Percentiles rank a stretch among this genome's conserved stretches.
phyloP scores from a whole-genome alignment of 2,113 vertebrate genomes.

The Phrynocephalus versicolor region DNA sequence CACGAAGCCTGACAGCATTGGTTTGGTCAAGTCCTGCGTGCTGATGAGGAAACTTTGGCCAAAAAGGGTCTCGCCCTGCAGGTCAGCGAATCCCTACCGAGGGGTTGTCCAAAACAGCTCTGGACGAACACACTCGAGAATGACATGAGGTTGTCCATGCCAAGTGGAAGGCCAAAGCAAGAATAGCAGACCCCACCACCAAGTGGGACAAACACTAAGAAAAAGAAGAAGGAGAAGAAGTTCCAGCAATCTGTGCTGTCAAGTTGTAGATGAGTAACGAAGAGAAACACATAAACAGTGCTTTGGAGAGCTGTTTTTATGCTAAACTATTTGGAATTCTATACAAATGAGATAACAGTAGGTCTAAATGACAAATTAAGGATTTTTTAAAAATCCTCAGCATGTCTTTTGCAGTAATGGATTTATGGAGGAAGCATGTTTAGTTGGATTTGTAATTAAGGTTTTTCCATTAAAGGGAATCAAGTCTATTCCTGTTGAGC shows the following conservation, averaged over 20 bases:
- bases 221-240: too few relatives aligned
- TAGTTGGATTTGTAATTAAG: constrained; percentile 76
- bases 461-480: constrained; percentile 65
- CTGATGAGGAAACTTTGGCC: too few relatives aligned
- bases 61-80: too few relatives aligned
- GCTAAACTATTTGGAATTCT: constrained; percentile 70
- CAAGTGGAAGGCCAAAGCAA: too few relatives aligned
- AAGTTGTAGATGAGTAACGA: constrained; percentile 66
- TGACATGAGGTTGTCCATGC: too few relatives aligned
- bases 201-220: too few relatives aligned
- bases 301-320: constrained; percentile 71
- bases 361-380: constrained; percentile 77
- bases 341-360: constrained; percentile 74
- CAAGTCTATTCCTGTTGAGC: constrained; percentile 73
- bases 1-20: too few relatives aligned
- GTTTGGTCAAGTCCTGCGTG: too few relatives aligned
- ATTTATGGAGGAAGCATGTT: constrained; percentile 66
- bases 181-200: too few relatives aligned
- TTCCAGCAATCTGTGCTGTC: constrained; percentile 68
- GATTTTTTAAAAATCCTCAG: constrained; percentile 75
- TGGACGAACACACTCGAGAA: too few relatives aligned
- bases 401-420: constrained; percentile 70
- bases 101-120: too few relatives aligned
- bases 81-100: too few relatives aligned
- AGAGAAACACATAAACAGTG: constrained; percentile 71